phyloP scores from a whole-genome alignment of 2,797 vertebrate species.

The Urophycis tenuis region DNA sequence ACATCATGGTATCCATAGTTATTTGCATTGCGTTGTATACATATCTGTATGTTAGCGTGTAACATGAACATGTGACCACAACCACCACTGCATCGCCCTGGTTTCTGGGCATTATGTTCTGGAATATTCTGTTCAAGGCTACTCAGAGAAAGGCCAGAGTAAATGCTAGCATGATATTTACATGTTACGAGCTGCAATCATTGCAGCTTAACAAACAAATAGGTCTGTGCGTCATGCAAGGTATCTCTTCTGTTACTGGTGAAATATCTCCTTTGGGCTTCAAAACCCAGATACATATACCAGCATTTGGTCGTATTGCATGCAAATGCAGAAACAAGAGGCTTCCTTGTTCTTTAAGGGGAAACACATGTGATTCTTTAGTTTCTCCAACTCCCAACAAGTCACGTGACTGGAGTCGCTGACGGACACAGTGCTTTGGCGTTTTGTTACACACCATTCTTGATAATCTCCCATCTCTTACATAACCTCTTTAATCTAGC shows the following conservation, averaged over 20 bases:
- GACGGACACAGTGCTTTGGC: slow-evolving; percentile 22
- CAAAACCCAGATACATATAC: background rate
- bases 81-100: slow-evolving; percentile 20
- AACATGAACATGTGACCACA: slow-evolving; percentile 19
- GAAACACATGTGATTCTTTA: slow-evolving; percentile 25
- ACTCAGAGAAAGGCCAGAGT: background rate
- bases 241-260: background rate
- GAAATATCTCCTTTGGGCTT: background rate
- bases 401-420: slow-evolving; percentile 39
- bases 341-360: slow-evolving; percentile 20
- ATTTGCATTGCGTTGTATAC: slow-evolving; percentile 14
- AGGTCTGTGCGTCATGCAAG: background rate
- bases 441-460: slow-evolving; percentile 1
- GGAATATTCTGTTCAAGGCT: background rate
- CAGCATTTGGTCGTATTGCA: background rate
- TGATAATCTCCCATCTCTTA: background rate
- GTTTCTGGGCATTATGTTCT: background rate
- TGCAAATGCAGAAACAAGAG: slow-evolving; percentile 28
- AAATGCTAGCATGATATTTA: background rate
- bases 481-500: background rate
- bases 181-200: background rate
- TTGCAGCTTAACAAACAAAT: background rate
- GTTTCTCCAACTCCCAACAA: slow-evolving; percentile 6
- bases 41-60: slow-evolving; percentile 41
- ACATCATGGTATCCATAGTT: slow-evolving; percentile 37